Evolutionary conservation across 2,113 vertebrate species (phyloP).

Genomic region (Rissa tridactyla): DNA sequence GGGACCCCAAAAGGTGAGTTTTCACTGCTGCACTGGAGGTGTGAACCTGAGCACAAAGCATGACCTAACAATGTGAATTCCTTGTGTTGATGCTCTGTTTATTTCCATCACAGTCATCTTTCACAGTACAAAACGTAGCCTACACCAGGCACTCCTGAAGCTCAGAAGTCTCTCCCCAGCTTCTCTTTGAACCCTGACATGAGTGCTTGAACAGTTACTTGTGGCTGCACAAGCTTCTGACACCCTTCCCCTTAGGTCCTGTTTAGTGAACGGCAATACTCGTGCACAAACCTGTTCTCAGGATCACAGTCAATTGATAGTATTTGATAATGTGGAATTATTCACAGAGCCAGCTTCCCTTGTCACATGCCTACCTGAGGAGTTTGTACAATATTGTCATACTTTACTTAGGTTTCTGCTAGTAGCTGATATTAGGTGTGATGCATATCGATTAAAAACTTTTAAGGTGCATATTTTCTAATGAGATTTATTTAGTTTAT

Average conservation of each 20-base stretch:
- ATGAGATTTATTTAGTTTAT: neutral
- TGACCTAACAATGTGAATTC: neutral
- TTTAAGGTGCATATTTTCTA: neutral
- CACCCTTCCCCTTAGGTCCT: neutral
- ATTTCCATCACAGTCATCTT: neutral
- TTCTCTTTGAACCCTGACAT: neutral
- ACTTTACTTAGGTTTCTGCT: neutral
- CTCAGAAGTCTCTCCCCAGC: neutral
- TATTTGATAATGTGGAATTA: neutral
- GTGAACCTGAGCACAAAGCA: neutral
- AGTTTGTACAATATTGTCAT: neutral
- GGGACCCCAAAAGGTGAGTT: neutral
- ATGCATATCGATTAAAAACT: neutral
- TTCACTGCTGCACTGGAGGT: neutral
- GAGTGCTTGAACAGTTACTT: neutral
- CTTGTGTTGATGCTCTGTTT: neutral
- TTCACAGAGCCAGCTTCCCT: neutral
- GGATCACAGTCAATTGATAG: neutral
- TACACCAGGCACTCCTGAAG: neutral
- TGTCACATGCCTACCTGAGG: neutral
- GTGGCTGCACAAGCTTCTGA: neutral
- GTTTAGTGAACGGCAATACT: neutral
- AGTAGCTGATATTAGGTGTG: neutral
- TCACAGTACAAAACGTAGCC: neutral
- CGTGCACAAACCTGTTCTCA: neutral